A percentile compares a stretch with the other conserved stretches of the same genome.
Evolutionary conservation across 1,140 invertebrate genomes (phyloP).

Genomic region (Platyura marginata): DNA sequence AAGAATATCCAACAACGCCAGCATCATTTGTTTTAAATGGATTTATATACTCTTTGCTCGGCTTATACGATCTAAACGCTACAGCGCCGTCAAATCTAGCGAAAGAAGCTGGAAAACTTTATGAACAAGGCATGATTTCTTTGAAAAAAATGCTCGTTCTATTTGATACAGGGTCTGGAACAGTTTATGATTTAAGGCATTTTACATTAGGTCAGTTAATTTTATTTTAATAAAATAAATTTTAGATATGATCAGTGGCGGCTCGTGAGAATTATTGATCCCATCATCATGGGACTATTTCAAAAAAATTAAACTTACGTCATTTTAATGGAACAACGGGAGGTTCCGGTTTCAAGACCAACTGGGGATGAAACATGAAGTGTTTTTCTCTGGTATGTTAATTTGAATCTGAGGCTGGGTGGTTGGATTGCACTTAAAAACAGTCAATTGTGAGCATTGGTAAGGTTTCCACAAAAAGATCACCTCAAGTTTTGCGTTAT

Average conservation of each 20-base stretch:
- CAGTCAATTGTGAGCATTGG: background rate
- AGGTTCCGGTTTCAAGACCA: no score
- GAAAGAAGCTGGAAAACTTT: constrained; percentile 55
- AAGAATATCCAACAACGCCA: constrained; percentile 95
- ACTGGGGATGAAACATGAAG: no score
- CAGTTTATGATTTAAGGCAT: constrained; percentile 92
- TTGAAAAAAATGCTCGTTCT: constrained; percentile 78
- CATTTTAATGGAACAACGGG: background rate
- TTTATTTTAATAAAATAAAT: background rate
- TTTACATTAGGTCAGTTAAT: constrained; percentile 43
- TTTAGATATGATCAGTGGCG: background rate
- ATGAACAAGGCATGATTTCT: constrained; percentile 70
- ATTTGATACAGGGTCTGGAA: constrained; percentile 90
- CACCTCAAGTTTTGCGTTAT: no score
- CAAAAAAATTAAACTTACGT: background rate
- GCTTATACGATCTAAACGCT: constrained; percentile 79
- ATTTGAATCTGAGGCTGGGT: no score
- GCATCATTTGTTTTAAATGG: constrained; percentile 94
- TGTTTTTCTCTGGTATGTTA: no score
- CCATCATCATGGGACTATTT: no score
- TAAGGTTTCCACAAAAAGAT: no score
- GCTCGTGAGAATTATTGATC: no score
- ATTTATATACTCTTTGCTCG: constrained; percentile 94
- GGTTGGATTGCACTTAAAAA: no score
- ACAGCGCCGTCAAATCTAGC: constrained; percentile 38